These are phyloP conservation scores for Plebejus argus DNA, from an alignment of 2,888 invertebrate genomes.

Conservation along the genomic window DNA sequence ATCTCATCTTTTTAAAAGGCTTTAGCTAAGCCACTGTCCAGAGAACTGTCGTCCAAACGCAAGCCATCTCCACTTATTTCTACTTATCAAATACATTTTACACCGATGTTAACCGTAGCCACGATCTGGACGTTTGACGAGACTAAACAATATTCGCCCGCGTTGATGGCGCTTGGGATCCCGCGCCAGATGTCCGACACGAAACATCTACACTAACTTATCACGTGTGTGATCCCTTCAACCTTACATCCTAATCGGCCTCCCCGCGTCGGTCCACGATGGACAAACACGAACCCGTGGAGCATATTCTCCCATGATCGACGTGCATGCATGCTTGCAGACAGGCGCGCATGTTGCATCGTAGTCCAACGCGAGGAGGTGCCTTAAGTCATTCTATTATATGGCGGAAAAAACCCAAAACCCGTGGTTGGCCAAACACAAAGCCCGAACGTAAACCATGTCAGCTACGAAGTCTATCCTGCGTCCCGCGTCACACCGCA, in stretches of 20 bases:
- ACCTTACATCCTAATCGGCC: conserved; percentile 63
- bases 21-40: neutral
- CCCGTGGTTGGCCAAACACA: conserved; percentile 26
- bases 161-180: conserved; percentile 11
- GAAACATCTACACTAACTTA: conserved; percentile 35
- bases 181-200: conserved; percentile 19
- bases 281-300: neutral
- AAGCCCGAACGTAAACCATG: conserved; percentile 39
- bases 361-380: neutral
- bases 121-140: conserved; percentile 42
- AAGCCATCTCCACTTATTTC: conserved; percentile 38
- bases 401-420: conserved; percentile 5
- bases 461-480: conserved; percentile 40
- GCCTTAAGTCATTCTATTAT: neutral
- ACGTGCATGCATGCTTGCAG: neutral
- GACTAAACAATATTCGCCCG: conserved; percentile 21
- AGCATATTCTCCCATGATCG: neutral
- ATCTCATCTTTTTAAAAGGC: neutral
- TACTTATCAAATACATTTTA: conserved; percentile 42
- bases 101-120: conserved; percentile 39
- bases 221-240: conserved; percentile 68
- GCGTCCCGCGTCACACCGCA: conserved; percentile 40
- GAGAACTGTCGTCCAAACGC: conserved; percentile 5
- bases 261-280: neutral
- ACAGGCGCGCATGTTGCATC: neutral